Base-by-base conservation (phyloP, 2,113 vertebrate genomes). In the Colossoma macropomum region DNA sequence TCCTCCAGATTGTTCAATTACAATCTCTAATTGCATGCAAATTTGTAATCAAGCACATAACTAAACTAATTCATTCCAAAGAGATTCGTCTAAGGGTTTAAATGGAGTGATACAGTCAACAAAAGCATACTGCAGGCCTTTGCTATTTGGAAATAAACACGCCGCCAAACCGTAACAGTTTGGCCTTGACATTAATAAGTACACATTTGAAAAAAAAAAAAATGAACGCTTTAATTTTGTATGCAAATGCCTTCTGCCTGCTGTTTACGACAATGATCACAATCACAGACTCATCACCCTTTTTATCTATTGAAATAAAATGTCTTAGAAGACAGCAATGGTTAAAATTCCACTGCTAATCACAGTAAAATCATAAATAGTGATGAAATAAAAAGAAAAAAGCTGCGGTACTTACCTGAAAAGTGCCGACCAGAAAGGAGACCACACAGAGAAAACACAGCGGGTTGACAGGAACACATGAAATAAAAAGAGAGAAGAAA, bases 321-420 rank as follows among this genome's bases (percentile, higher is more conserved):
- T 32, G 32, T 56, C 50, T 45, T 28, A 38, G 50, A 6, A 59
- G 15, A 32, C 1, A 1, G 38, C 28, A 4, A 23, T 23, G 13
- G 62, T 16, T 52, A 41, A 23, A 41, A 23, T 41, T 19, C 32
- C 21, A n/a, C 4, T n/a, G 9, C 38, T n/a, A 13, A 68, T n/a
- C 34, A 41, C 68, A 70, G 10, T 9, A 27, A 41, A 27, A 12
- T n/a, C 23, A 32, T 2, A 41, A 10, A n/a, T 2, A 13, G 13
- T 23, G 11, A 38, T 1, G 13, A 19, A 62, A 41, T 45, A 70
- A 21, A 12, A 11, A 11, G 8, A 70, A 17, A 34, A 45, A 13
- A n/a, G 23, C 21, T 12, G 9, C 1, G 79, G 72, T 78, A 91
- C 91, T 91, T 91, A 93, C 90, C 91, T 93, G 80, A 79, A 68